These are phyloP conservation scores for Sardinella longiceps DNA, from an alignment of 2,797 vertebrate species.

Conservation along the genomic window DNA sequence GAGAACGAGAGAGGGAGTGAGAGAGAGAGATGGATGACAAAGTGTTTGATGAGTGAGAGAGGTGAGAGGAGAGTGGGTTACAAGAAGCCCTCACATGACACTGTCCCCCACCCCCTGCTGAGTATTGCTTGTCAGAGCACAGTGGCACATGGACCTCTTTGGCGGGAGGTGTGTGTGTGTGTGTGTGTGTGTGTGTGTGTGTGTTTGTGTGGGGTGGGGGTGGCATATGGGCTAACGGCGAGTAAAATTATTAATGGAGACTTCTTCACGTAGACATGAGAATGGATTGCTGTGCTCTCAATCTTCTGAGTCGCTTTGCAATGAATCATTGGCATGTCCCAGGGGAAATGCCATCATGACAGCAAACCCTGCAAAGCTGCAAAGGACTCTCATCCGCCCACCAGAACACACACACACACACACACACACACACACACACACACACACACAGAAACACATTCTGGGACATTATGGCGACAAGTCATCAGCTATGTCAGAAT, in stretches of 20 bases:
- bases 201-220: too few species aligned
- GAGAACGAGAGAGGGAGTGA: not conserved
- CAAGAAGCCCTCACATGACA: too few species aligned
- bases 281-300: not conserved
- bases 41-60: too few species aligned
- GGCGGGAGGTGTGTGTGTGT: too few species aligned
- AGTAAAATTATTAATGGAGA: constrained; percentile 50
- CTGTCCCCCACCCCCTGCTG: too few species aligned
- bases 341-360: not conserved
- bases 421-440: not conserved
- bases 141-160: too few species aligned
- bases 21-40: not conserved
- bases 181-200: too few species aligned
- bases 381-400: not conserved
- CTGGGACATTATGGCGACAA: not conserved
- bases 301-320: not conserved
- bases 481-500: not conserved
- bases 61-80: too few species aligned
- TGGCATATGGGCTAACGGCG: constrained; percentile 56
- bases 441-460: not conserved
- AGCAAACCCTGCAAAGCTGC: not conserved
- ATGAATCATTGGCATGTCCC: not conserved
- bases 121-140: too few species aligned
- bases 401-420: not conserved
- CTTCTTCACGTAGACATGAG: not conserved